phyloP scores from a whole-genome alignment of 1,140 invertebrate species.

The Periplaneta americana region DNA sequence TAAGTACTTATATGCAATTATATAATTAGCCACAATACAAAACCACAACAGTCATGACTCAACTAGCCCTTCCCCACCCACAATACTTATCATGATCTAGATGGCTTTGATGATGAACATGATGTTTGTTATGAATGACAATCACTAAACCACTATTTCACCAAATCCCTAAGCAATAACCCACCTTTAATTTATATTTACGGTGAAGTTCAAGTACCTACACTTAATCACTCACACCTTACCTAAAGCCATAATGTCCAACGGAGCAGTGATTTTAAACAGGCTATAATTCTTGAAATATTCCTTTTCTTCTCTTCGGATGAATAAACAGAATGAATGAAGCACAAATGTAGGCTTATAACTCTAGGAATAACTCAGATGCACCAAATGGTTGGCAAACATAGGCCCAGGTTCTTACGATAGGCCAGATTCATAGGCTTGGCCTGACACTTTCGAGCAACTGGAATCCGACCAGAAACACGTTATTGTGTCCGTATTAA shows the following conservation, averaged over 20 bases:
- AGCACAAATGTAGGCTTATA: background rate
- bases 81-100: background rate
- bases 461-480: background rate
- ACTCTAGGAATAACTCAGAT: background rate
- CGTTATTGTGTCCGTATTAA: background rate
- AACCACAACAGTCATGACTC: background rate
- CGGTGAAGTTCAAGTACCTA: background rate
- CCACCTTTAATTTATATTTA: background rate
- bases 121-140: background rate
- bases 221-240: background rate
- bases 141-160: background rate
- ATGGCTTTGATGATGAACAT: background rate
- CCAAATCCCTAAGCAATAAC: background rate
- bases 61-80: background rate
- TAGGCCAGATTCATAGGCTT: background rate
- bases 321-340: background rate
- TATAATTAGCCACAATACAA: too few relatives aligned
- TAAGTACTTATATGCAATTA: too few relatives aligned
- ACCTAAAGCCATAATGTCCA: background rate
- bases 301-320: background rate
- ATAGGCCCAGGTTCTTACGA: background rate
- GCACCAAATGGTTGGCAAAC: background rate
- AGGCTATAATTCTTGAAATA: background rate
- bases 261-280: background rate
- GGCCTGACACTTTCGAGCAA: background rate